Evolutionary conservation across 2,888 invertebrate species (phyloP).

Genomic region (Ectobius pallidus): DNA sequence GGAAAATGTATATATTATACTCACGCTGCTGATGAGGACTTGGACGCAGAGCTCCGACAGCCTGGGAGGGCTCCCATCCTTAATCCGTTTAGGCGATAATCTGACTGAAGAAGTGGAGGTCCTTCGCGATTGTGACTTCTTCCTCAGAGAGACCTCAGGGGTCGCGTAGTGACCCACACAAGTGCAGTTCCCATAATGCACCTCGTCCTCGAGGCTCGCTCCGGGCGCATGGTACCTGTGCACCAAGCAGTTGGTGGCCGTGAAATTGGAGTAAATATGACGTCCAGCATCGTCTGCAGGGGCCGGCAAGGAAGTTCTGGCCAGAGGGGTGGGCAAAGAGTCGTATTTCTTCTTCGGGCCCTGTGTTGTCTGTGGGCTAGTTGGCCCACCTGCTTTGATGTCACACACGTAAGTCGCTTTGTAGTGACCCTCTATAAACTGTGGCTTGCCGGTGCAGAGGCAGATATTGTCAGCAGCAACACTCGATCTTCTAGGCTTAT

Average conservation of each 20-base stretch:
- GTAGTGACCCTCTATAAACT: constrained; percentile 11
- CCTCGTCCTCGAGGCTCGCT: neutral
- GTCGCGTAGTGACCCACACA: neutral
- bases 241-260: neutral
- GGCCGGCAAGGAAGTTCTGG: neutral
- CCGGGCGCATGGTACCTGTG: neutral
- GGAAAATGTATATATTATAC: neutral
- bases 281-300: neutral
- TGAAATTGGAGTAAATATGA: neutral
- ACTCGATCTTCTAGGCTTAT: neutral
- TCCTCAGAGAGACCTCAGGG: neutral
- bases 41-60: neutral
- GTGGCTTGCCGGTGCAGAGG: neutral
- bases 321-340: neutral
- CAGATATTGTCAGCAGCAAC: neutral
- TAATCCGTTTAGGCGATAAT: neutral
- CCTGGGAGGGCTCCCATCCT: neutral
- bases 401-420: constrained; percentile 9
- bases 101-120: neutral
- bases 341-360: neutral
- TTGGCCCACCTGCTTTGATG: neutral
- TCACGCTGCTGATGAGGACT: constrained; percentile 4
- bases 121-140: neutral
- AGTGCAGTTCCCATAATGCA: constrained; percentile 1
- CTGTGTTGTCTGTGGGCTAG: constrained; percentile 9